A percentile compares a stretch with the other conserved stretches of the same genome.
Conservation (phyloP, 1,140 invertebrate genomes). For the Euborellia annulipes region DNA sequence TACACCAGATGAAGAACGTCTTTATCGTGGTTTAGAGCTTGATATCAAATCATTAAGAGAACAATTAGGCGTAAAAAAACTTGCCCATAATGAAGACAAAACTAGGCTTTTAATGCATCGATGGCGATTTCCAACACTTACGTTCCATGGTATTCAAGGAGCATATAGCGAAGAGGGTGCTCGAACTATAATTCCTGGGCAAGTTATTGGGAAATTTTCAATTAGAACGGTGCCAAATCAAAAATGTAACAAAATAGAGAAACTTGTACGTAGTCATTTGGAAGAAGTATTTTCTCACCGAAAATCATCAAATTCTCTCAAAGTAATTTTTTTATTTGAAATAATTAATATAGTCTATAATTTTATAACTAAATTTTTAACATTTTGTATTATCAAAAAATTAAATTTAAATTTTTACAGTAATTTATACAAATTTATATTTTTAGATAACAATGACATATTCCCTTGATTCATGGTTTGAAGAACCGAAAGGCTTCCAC, state of each 20-base stretch:
- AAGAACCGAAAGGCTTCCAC: conserved; percentile 16
- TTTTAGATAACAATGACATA: conserved; percentile 3
- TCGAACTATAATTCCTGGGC: conserved; percentile 46
- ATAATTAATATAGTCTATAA: no score
- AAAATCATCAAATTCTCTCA: conserved; percentile 8
- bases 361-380: no score
- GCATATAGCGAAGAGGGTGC: conserved; percentile 39
- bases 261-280: conserved; percentile 26
- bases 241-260: conserved; percentile 23
- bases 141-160: conserved; percentile 45
- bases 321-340: no score
- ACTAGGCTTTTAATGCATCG: conserved; percentile 32
- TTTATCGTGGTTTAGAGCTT: conserved; percentile 41
- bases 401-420: not conserved
- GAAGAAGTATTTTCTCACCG: conserved; percentile 14
- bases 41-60: conserved; percentile 32
- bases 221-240: conserved; percentile 43
- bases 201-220: conserved; percentile 49
- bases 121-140: conserved; percentile 40
- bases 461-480: conserved; percentile 14
- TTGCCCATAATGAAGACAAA: conserved; percentile 25
- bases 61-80: conserved; percentile 30
- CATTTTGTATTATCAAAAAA: not conserved
- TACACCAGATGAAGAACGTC: conserved; percentile 34
- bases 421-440: not conserved